Evolutionary conservation across 2,113 vertebrate species (phyloP), one percentile per base, ranked within the genome.

Genomic region (Megalops atlanticus): DNA sequence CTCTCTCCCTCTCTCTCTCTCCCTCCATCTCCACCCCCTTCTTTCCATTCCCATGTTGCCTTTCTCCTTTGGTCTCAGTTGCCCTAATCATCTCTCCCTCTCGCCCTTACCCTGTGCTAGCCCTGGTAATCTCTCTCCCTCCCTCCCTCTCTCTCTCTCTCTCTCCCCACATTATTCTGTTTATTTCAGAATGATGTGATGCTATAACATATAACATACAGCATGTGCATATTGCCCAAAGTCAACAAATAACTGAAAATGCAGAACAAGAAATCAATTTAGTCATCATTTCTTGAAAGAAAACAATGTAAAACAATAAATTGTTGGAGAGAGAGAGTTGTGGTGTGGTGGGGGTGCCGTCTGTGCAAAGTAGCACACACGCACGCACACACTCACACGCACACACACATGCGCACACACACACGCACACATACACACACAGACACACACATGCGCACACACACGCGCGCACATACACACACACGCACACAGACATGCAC

Each of bases 51-150:
- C 18, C 24, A 18, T 58, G 3, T 24, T 8, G 81, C 31, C 41
- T 73, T 38, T 15, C 72, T 83, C 58, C 43, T 24, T 83, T 73
- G 77, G 76, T 64, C 38, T 80, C 79, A 41, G 43, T 76, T 78
- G 78, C n/a, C n/a, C n/a, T 69, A 79, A 7, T 35, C 75, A 81
- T 75, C 77, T 76, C 80, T 72, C 64, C 73, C 83, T 47, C 69
- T 78, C 71, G 43, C 36, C 31, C 45, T 64, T 43, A 33, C 38
- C 16, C 54, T 73, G 64, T 75, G 38, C 35, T 74, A 68, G 69
- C 76, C 54, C 35, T 77, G 78, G 43, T 79, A 77, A 84, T 82
- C 74, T 74, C 80, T 75, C 80, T 54, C 81, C 79, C 77, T 82
- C 80, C 81, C 83, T 79, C 77, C 64, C 54, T 78, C 14, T 31